phyloP scores from a whole-genome alignment of 2,888 invertebrate species.

The Glaucopsyche alexis region DNA sequence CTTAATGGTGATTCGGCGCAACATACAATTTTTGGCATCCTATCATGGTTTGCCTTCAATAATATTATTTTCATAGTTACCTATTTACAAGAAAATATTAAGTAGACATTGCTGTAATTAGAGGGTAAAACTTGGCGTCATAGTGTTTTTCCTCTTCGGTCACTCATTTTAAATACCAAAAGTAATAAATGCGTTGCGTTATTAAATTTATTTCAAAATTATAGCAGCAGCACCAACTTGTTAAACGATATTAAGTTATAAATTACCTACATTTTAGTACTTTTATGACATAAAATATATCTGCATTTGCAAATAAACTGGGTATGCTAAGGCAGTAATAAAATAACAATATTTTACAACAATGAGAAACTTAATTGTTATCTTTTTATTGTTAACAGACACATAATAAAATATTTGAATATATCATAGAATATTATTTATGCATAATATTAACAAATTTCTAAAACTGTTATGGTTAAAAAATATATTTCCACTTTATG shows the following conservation, averaged over 20 bases:
- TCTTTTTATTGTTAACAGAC: not conserved
- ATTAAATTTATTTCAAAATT: not conserved
- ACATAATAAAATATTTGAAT: not conserved
- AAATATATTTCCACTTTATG: not conserved
- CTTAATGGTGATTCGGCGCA: too few species aligned
- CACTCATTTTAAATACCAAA: not conserved
- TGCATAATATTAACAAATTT: not conserved
- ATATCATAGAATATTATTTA: not conserved
- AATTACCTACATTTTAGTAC: not conserved
- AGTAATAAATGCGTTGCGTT: not conserved
- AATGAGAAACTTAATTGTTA: not conserved
- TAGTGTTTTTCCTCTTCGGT: too few species aligned
- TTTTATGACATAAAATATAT: not conserved
- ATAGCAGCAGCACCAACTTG: not conserved
- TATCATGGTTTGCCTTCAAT: too few species aligned
- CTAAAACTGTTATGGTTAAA: not conserved
- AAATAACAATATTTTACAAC: constrained; percentile 12
- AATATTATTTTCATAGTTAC: too few species aligned
- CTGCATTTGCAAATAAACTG: not conserved
- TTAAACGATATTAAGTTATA: not conserved
- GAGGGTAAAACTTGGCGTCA: too few species aligned
- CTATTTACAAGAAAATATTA: too few species aligned
- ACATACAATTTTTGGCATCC: too few species aligned
- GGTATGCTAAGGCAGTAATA: not conserved
- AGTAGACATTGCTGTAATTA: too few species aligned